Conservation (phyloP, 2,797 vertebrate species). For the Xenentodon cancila region DNA sequence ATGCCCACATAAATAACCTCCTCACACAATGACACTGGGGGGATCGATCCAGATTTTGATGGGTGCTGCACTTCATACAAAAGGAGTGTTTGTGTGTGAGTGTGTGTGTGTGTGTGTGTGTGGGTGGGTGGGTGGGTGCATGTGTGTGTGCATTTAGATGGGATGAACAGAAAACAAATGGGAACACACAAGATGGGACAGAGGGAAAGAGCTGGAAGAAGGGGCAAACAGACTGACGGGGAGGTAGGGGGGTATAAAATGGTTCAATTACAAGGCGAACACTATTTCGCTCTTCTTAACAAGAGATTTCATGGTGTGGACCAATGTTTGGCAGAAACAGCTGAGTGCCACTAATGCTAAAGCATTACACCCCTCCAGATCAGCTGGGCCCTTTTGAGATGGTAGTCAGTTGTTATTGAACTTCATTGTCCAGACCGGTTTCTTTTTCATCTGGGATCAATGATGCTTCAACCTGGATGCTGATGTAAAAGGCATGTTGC, state of each 20-base stretch:
- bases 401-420: conserved; percentile 94
- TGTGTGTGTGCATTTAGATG: conserved; percentile 41
- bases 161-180: conserved; percentile 75
- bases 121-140: neutral
- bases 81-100: conserved; percentile 70
- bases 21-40: conserved; percentile 89
- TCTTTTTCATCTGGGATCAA: conserved; percentile 98
- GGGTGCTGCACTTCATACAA: conserved; percentile 90
- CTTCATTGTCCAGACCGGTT: conserved; percentile 95
- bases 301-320: conserved; percentile 99
- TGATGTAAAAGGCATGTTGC: conserved; percentile 90
- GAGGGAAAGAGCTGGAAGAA: conserved; percentile 58
- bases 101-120: no score
- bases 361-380: conserved; percentile 91
- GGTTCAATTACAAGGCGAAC: conserved; percentile 99
- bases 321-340: conserved; percentile 94
- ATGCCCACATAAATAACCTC: conserved; percentile 99
- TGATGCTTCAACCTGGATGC: conserved; percentile 92
- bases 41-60: conserved; percentile 98
- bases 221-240: conserved; percentile 68
- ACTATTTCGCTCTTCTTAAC: conserved; percentile 99
- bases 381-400: conserved; percentile 88
- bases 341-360: conserved; percentile 96
- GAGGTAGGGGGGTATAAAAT: conserved; percentile 89
- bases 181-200: conserved; percentile 81